Conservation (phyloP, 2,888 invertebrate species). For the Frankliniella fusca region DNA sequence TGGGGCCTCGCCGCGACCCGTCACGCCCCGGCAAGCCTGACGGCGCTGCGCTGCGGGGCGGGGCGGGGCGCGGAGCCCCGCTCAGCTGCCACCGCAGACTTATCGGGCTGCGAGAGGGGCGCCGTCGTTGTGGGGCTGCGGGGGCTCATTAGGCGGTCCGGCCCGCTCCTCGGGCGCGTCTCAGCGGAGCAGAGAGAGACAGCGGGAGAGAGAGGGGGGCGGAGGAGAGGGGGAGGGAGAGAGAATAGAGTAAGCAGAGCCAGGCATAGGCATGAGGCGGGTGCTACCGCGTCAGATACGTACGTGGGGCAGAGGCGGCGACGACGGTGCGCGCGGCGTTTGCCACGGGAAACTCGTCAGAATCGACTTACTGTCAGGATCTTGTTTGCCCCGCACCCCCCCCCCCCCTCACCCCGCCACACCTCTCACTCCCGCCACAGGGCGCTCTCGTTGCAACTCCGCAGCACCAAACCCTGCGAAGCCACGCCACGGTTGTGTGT, state of each 20-base stretch:
- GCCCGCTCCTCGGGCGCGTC: neutral
- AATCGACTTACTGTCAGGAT: slow-evolving; percentile 20
- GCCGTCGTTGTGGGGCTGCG: neutral
- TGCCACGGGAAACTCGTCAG: slow-evolving; percentile 3
- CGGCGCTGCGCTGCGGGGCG: too few species aligned
- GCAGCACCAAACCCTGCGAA: neutral
- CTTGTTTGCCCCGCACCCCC: neutral
- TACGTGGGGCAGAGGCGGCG: too few species aligned
- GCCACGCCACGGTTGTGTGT: neutral
- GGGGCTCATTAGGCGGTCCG: neutral
- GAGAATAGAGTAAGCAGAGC: too few species aligned
- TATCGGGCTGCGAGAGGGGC: neutral
- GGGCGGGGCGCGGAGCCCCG: neutral
- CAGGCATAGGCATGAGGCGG: too few species aligned
- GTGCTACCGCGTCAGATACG: too few species aligned
- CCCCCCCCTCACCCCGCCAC: neutral
- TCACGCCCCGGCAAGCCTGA: neutral
- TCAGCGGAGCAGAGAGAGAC: neutral
- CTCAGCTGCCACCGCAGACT: neutral
- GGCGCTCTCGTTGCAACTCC: too few species aligned
- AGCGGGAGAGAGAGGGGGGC: too few species aligned
- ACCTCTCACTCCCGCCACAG: neutral
- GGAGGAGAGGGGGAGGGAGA: too few species aligned
- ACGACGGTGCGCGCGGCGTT: too few species aligned
- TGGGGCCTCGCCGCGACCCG: neutral